A percentile compares a stretch with the other conserved stretches of the same genome.
These are phyloP conservation scores for Gadopsis marmoratus DNA, from an alignment of 2,797 vertebrate genomes.

Conservation along the genomic window DNA sequence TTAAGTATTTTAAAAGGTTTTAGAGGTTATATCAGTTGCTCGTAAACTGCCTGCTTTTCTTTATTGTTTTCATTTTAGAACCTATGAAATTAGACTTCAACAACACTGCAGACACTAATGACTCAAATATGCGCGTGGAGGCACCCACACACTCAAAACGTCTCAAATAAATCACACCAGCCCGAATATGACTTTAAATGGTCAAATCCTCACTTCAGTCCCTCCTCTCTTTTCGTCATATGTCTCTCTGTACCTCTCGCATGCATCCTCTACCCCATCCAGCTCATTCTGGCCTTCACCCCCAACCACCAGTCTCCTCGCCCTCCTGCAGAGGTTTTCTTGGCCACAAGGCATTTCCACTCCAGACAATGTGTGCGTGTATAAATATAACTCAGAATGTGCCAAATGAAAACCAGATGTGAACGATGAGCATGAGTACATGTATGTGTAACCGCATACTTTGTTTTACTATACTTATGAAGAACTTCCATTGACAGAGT, in stretches of 20 bases:
- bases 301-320: not conserved
- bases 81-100: not conserved
- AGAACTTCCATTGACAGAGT: constrained; percentile 3
- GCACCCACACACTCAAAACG: not conserved
- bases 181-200: constrained; percentile 37
- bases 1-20: not conserved
- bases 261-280: constrained; percentile 1
- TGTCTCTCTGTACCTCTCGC: not conserved
- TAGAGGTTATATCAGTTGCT: not conserved
- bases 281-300: constrained; percentile 3
- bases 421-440: not conserved
- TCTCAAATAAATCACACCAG: not conserved
- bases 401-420: constrained; percentile 60
- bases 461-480: constrained; percentile 2
- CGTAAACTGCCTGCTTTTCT: not conserved
- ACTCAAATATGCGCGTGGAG: not conserved
- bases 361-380: constrained; percentile 30
- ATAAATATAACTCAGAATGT: constrained; percentile 45
- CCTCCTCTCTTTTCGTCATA: not conserved
- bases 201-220: constrained; percentile 3
- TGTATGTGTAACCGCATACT: not conserved
- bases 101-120: not conserved
- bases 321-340: constrained; percentile 38
- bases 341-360: constrained; percentile 41
- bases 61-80: not conserved